Evolutionary conservation across 1,140 invertebrate genomes (phyloP).

Genomic region (Anastrepha obliqua): DNA sequence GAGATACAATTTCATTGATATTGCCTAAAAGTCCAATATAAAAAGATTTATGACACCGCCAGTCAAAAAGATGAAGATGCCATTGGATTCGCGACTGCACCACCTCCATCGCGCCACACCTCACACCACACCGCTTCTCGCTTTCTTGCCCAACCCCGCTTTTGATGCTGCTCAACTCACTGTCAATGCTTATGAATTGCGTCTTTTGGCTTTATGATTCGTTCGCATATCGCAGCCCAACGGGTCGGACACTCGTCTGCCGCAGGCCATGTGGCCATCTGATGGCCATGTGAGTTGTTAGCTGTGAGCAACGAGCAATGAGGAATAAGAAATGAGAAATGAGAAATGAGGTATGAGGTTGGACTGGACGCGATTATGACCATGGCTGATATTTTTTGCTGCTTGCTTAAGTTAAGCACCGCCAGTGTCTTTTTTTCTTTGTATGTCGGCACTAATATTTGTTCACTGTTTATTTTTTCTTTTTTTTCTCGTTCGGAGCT

Average conservation of each 20-base stretch:
- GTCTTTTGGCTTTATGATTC: slow-evolving; percentile 13
- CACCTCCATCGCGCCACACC: slow-evolving; percentile 47
- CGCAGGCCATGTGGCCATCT: slow-evolving; percentile 45
- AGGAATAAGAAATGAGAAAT: slow-evolving; percentile 3
- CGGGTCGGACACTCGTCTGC: background rate
- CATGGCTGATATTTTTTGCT: background rate
- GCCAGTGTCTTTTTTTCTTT: background rate
- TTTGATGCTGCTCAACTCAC: slow-evolving; percentile 48
- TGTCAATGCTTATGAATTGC: slow-evolving; percentile 45
- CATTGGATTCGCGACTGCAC: slow-evolving; percentile 40
- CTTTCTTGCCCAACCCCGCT: slow-evolving; percentile 56
- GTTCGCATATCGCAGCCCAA: background rate
- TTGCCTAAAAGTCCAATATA: slow-evolving; percentile 73
- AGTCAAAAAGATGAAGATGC: slow-evolving; percentile 56
- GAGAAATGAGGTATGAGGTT: slow-evolving; percentile 25
- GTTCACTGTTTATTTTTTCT: background rate
- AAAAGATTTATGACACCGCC: slow-evolving; percentile 69
- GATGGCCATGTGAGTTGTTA: slow-evolving; percentile 31
- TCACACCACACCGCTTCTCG: slow-evolving; percentile 52
- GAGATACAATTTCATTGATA: slow-evolving; percentile 74
- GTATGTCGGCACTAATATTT: slow-evolving; percentile 7
- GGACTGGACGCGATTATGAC: slow-evolving; percentile 24
- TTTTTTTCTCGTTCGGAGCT: background rate
- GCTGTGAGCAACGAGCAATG: slow-evolving; percentile 4
- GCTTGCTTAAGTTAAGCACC: background rate